A percentile compares a stretch with the other conserved stretches of the same genome.
phyloP scores from a whole-genome alignment of 2,797 vertebrate genomes.

The Zenarchopterus dispar region DNA sequence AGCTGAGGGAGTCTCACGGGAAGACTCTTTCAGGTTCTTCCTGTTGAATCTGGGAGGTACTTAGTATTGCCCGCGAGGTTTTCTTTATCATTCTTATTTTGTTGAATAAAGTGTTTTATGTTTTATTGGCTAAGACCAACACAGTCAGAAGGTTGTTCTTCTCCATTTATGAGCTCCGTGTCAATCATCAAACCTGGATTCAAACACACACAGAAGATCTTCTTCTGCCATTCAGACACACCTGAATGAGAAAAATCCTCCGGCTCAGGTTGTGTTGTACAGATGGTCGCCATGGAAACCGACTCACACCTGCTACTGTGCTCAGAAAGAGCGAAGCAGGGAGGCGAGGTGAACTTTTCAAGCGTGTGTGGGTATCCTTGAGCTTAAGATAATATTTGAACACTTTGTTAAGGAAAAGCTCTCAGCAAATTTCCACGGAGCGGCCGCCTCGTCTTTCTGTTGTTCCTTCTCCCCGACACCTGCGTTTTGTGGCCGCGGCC shows the following conservation, averaged over 20 bases:
- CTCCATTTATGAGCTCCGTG: too few relatives aligned
- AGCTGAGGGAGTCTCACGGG: too few relatives aligned
- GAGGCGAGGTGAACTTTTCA: constrained; percentile 64
- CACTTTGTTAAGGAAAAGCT: constrained; percentile 74
- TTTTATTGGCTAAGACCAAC: too few relatives aligned
- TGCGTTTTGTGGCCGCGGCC: constrained; percentile 64
- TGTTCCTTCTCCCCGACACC: constrained; percentile 51
- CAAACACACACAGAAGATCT: not conserved
- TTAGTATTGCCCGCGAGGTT: too few relatives aligned
- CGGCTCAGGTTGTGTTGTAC: constrained; percentile 59
- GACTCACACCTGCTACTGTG: constrained; percentile 75
- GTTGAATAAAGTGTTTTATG: too few relatives aligned
- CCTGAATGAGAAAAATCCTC: constrained; percentile 65
- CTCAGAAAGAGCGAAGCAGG: constrained; percentile 40
- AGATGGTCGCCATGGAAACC: constrained; percentile 69
- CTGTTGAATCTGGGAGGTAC: too few relatives aligned
- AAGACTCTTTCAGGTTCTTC: too few relatives aligned
- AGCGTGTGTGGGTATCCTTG: constrained; percentile 71
- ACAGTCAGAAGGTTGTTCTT: too few relatives aligned
- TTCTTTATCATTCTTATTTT: too few relatives aligned
- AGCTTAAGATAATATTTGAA: constrained; percentile 75
- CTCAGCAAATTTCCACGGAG: constrained; percentile 64
- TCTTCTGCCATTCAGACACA: constrained; percentile 52
- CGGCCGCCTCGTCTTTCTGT: constrained; percentile 9
- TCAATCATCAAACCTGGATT: too few relatives aligned